These are phyloP conservation scores for Argynnis bischoffii DNA, from an alignment of 2,888 invertebrate genomes.

Conservation along the genomic window DNA sequence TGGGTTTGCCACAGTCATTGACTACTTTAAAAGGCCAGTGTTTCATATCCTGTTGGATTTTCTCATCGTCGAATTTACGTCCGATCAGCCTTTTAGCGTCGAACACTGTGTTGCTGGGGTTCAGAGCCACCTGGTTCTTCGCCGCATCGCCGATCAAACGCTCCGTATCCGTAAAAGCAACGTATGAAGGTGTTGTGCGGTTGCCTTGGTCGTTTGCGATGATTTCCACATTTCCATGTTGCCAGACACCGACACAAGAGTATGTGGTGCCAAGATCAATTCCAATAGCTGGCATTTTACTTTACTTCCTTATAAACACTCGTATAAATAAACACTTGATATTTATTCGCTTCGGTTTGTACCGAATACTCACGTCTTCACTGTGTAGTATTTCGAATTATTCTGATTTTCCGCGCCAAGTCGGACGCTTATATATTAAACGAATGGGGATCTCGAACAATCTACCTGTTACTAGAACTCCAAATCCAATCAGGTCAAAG, in stretches of 20 bases:
- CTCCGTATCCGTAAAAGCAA: conserved; percentile 87
- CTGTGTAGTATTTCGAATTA: conserved; percentile 64
- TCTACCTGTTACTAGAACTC: conserved; percentile 49
- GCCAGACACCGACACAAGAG: conserved; percentile 80
- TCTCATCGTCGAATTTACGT: conserved; percentile 86
- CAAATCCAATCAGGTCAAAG: conserved; percentile 51
- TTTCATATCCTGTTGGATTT: conserved; percentile 90
- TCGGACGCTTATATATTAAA: conserved; percentile 55
- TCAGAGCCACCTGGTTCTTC: conserved; percentile 87
- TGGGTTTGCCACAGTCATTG: conserved; percentile 85
- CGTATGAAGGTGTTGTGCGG: conserved; percentile 88
- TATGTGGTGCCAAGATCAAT: conserved; percentile 82
- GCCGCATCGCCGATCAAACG: conserved; percentile 87
- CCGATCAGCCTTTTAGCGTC: conserved; percentile 92
- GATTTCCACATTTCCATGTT: conserved; percentile 88
- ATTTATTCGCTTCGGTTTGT: conserved; percentile 51
- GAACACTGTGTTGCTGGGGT: conserved; percentile 88
- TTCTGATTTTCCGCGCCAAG: conserved; percentile 59
- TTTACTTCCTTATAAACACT: conserved; percentile 39
- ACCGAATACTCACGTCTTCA: conserved; percentile 55
- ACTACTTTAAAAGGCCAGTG: conserved; percentile 92
- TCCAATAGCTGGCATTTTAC: conserved; percentile 79
- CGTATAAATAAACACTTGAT: conserved; percentile 34
- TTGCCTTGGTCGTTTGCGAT: conserved; percentile 87
- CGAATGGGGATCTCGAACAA: conserved; percentile 56